Evolutionary conservation across 1,140 invertebrate genomes (phyloP), one percentile per base, ranked within the genome.

Genomic region (Eumaeus atala): DNA sequence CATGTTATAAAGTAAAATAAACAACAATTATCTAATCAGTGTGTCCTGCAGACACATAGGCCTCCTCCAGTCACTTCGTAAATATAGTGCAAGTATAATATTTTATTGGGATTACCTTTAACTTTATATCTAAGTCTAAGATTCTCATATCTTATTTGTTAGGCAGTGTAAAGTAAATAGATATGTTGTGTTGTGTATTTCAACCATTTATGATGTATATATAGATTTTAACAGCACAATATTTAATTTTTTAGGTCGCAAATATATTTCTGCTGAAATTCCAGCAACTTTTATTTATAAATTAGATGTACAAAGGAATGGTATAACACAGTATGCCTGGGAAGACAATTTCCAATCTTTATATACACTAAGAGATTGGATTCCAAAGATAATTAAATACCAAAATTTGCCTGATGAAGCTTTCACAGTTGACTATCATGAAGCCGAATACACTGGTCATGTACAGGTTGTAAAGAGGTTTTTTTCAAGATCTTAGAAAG

Each of bases 231-330:
- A 11, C 8, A 40, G 12, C 0, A 44, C n/a, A 18, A 9, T 7
- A 16, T 44, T 44, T 59, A 28, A n/a, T 53, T 40, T 78, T 70
- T 61, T 48, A 71, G 90, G 87, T 77, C 76, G 81, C 67, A 74
- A 89, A 14, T 72, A 89, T 59, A 68, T 67, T 65, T 78, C 87
- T 61, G 81, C 91, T 61, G 93, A 97, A 89, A 72, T 97, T 51
- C 95, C 96, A 48, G 89, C 93, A 6, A 76, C 91, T 62, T 92
- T 94, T 60, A 89, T 94, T 47, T 95, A 92, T 83, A 85, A 82
- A 51, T 71, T 92, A 36, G 84, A 92, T 80, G 72, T 94, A 40
- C 72, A 72, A 47, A 70, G 72, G 35, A 61, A 81, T 42, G 67
- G 62, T 53, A 58, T 91, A 34, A 72, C 75, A 62, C 62, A 90